A percentile compares a stretch with the other conserved stretches of the same genome.
Conservation (phyloP, 1,140 invertebrate genomes). For the Helicoverpa armigera region DNA sequence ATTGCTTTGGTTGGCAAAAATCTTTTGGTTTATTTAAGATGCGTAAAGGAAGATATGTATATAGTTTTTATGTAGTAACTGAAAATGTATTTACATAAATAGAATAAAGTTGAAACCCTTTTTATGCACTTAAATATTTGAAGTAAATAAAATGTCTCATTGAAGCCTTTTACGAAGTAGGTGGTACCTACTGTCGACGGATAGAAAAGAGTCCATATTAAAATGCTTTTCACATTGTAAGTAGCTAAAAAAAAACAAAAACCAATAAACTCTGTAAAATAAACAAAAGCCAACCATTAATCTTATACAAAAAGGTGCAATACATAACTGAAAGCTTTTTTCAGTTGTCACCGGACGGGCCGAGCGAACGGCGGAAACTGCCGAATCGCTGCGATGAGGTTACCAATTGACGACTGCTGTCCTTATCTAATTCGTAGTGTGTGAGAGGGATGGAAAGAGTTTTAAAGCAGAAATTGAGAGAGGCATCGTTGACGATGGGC, state of each 20-base stretch:
- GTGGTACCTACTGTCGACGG: too few relatives aligned
- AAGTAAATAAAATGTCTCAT: not conserved
- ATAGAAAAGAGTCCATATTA: too few relatives aligned
- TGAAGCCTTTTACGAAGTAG: too few relatives aligned
- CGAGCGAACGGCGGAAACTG: conserved; percentile 61
- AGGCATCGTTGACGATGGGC: conserved; percentile 69
- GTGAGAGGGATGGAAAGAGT: conserved; percentile 57
- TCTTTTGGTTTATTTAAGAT: too few relatives aligned
- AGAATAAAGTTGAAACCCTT: not conserved
- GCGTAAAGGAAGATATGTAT: too few relatives aligned
- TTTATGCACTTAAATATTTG: not conserved
- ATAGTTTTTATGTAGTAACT: too few relatives aligned
- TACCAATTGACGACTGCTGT: conserved; percentile 51
- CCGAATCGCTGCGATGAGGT: conserved; percentile 45
- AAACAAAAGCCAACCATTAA: conserved; percentile 26
- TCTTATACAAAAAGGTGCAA: conserved; percentile 61
- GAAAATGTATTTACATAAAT: too few relatives aligned
- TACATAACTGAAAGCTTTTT: conserved; percentile 81
- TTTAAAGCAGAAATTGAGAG: conserved; percentile 79
- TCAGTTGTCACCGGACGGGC: conserved; percentile 71
- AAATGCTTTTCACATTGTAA: too few relatives aligned
- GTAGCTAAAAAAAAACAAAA: conserved; percentile 36
- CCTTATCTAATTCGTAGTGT: conserved; percentile 47
- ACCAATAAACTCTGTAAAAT: not conserved
- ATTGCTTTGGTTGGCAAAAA: not conserved